Percentiles rank a stretch among this genome's conserved stretches.
phyloP scores from a whole-genome alignment of 2,113 vertebrate species.

The Myrmophylax atrothorax region DNA sequence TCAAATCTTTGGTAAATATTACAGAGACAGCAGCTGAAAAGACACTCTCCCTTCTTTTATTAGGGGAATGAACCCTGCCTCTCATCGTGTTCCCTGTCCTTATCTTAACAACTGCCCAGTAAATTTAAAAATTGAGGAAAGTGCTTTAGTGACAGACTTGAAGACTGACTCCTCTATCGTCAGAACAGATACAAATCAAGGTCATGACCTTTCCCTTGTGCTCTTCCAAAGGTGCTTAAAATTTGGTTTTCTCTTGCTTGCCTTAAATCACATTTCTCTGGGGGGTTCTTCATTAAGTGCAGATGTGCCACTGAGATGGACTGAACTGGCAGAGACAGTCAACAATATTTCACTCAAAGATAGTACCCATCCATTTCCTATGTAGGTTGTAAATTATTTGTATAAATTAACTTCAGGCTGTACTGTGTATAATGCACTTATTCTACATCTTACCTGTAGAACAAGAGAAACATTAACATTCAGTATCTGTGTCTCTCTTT shows the following conservation, averaged over 20 bases:
- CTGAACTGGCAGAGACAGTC: background rate
- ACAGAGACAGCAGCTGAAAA: background rate
- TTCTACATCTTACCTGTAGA: background rate
- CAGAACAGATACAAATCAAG: conserved; percentile 38
- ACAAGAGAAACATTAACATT: background rate
- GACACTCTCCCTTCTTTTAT: background rate
- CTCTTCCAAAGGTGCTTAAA: conserved; percentile 1
- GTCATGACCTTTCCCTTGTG: background rate
- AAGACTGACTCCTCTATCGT: background rate
- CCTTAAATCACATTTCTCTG: background rate
- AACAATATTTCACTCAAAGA: background rate
- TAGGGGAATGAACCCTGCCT: background rate
- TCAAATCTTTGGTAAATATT: background rate
- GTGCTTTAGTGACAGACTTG: conserved; percentile 10
- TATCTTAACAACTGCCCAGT: conserved; percentile 21
- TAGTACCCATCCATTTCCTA: background rate
- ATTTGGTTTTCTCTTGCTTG: background rate
- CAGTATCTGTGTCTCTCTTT: background rate
- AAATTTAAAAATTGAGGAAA: conserved; percentile 21
- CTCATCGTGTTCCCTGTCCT: background rate
- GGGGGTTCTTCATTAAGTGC: background rate
- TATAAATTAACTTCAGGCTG: background rate
- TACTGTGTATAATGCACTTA: fast-evolving
- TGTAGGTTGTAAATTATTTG: background rate
- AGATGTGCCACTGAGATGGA: background rate